A percentile compares a stretch with the other conserved stretches of the same genome.
phyloP scores from a whole-genome alignment of 2,888 invertebrate genomes.

The Ariolimax columbianus region DNA sequence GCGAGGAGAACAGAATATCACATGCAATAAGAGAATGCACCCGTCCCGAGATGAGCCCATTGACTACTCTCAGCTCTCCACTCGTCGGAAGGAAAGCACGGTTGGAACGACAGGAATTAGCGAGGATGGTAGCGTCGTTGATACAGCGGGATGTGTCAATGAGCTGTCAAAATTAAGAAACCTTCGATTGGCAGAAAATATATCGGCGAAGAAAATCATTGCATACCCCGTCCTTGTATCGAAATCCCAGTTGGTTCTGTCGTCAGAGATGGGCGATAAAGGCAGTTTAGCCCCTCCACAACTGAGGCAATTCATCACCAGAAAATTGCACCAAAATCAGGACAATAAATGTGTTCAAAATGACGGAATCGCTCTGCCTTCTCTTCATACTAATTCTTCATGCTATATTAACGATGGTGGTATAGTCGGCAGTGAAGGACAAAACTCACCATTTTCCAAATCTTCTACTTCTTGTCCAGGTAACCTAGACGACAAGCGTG shows the following conservation, averaged over 20 bases:
- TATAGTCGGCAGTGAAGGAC: neutral
- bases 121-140: too few relatives aligned
- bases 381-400: neutral
- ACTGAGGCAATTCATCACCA: neutral
- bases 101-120: too few relatives aligned
- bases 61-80: constrained; percentile 41
- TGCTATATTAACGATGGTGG: neutral
- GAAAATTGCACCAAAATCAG: neutral
- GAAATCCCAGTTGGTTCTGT: constrained; percentile 42
- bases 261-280: constrained; percentile 40
- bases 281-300: constrained; percentile 27
- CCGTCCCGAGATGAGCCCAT: constrained; percentile 28
- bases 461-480: constrained; percentile 36
- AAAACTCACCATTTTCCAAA: neutral
- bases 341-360: neutral
- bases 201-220: neutral
- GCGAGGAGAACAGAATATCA: neutral
- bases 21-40: neutral
- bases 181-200: too few relatives aligned
- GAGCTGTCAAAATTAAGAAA: constrained; percentile 6
- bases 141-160: too few relatives aligned
- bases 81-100: constrained; percentile 15
- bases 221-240: neutral
- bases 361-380: neutral
- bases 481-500: too few relatives aligned